Evolutionary conservation across 2,113 vertebrate genomes (phyloP), one percentile per base, ranked within the genome.

Genomic region (Peucedramus taeniatus): DNA sequence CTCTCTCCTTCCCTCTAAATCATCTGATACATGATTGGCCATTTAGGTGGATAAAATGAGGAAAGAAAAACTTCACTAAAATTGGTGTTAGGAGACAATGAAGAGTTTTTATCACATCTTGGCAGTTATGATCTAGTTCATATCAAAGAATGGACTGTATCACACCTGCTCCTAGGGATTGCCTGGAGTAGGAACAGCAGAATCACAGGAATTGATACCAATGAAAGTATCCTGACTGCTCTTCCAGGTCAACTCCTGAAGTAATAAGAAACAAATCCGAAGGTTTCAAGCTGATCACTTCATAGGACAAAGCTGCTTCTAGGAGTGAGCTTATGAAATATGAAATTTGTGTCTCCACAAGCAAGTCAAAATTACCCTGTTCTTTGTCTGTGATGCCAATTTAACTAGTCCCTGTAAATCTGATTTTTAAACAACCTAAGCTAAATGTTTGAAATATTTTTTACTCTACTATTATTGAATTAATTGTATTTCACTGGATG

Each of bases 321-420:
- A n/a, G 22, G 60, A 82, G 42, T 76, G 81, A 83, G 45, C 45
- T 95, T 60, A 75, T 83, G 66, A 93, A 31, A 89, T 59, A 35
- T 82, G 77, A 87, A 77, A 90, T 72, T 74, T 75, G 30, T 85
- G n/a, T 74, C 80, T 65, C 83, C 20, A 54, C 45, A 37, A 71
- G 83, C 90, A 90, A 92, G 31, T 85, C n/a, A 93, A 78, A 96
- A 92, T 87, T 83, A 75, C 85, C 26, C 54, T 64, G 45, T 75
- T 74, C 20, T 14, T 16, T 86, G 11, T 82, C 72, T 94, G 50
- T 63, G 82, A 50, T 80, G 37, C 47, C 79, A 79, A 19, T 39
- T 15, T 65, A 93, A 92, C 91, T 89, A 92, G 83, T 83, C 61
- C 26, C 33, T 82, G 17, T 70, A 82, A 85, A 92, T 26, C 31